Conservation (phyloP, 2,797 vertebrate genomes). For the Coilia nasus region DNA sequence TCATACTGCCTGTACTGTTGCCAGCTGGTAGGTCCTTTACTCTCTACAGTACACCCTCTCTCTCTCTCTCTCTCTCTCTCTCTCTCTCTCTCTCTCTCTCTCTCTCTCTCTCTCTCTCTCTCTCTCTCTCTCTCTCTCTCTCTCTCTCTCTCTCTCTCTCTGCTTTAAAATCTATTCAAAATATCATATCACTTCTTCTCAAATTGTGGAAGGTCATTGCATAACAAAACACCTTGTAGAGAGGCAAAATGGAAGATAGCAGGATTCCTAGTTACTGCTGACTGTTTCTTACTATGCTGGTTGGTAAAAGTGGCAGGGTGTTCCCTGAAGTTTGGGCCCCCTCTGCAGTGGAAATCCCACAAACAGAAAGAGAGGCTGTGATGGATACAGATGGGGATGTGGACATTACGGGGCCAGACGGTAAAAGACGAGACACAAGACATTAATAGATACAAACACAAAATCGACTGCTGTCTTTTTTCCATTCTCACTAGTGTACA, state of each 20-base stretch:
- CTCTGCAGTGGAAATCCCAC: constrained; percentile 66
- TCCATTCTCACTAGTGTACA: no score
- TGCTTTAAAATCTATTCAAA: not conserved
- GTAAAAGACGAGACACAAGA: constrained; percentile 49
- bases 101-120: no score
- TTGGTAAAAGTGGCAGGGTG: no score
- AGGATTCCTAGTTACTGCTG: not conserved
- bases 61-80: no score
- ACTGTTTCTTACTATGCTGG: not conserved
- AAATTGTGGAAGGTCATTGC: not conserved
- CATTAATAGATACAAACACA: no score
- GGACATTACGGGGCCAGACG: constrained; percentile 64
- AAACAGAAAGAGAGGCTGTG: constrained; percentile 58
- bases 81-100: no score
- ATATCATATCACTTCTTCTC: no score
- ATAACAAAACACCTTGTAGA: no score
- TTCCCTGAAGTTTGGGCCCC: constrained; percentile 43
- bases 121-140: no score
- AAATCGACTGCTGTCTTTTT: no score
- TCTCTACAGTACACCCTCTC: not conserved
- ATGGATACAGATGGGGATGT: constrained; percentile 50
- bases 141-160: no score
- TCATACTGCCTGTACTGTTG: constrained; percentile 41
- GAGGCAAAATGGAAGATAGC: not conserved
- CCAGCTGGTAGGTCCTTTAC: constrained; percentile 42